Evolutionary conservation across 2,113 vertebrate species (phyloP), one percentile per base, ranked within the genome.

Genomic region (Peromyscus californicus): DNA sequence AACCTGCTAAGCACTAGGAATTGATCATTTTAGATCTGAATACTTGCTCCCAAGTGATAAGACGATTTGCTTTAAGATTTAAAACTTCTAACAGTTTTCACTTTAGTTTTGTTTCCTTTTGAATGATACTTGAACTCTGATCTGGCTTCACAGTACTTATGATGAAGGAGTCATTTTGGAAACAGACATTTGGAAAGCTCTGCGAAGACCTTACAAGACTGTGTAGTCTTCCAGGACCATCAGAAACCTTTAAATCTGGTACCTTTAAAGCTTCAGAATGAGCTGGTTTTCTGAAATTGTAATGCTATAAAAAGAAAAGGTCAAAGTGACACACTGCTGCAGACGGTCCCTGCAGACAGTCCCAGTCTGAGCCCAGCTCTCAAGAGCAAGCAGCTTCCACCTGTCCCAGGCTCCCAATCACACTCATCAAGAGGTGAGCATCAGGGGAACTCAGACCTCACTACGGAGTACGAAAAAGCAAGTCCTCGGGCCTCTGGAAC

Each of bases 251-350:
- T 22, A 39, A 90, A 17, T 70, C 79, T 92, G 36, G 95, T 97
- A 95, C 85, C 72, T 59, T 97, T 72, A 63, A 88, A 76, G 42
- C 91, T 97, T 96, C 78, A 85, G 82, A 91, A 42, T 93, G 22
- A 96, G 33, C 86, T 83, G n/a, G 89, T 91, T 80, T 90, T 89
- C 78, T 94, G 76, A 84, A 94, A 93, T 85, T 90, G 88, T 83
- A 96, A 97, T 86, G 95, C 90, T 85, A 82, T 97, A 92, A 89
- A 95, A 92, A 93, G 1, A 39, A 78, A 89, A 91, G 84, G 87
- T 94, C 63, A 82, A 88, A 24, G 93, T 88, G 74, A 96, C 94
- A 90, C 59, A 74, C 59, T 89, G 89, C 51, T 48, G 31, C n/a
- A 92, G 92, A 93, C 39, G 8, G 90, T 16, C 74, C 48, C 11